Conservation (phyloP, 2,797 vertebrate species). For the Eospalax fontanierii region DNA sequence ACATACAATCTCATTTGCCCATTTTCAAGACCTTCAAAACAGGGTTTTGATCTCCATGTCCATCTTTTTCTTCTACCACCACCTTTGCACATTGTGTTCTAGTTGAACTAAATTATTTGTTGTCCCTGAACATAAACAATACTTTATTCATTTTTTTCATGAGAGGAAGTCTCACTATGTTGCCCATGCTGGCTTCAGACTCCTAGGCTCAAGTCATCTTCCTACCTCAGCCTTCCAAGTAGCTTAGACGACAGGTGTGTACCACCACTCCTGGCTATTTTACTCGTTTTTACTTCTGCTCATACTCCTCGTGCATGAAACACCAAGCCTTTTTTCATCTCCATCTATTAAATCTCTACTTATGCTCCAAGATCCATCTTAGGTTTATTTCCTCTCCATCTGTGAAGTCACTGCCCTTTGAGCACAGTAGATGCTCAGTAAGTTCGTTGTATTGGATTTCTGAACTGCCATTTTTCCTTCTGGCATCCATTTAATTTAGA, state of each 20-base stretch:
- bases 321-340: neutral
- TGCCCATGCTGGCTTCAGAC: neutral
- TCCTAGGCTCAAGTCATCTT: neutral
- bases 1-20: neutral
- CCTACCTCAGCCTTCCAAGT: neutral
- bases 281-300: constrained; percentile 23
- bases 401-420: constrained; percentile 25
- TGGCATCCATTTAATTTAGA: constrained; percentile 16
- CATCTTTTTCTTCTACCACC: neutral
- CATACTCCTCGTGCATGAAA: constrained; percentile 6
- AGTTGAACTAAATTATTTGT: constrained; percentile 38
- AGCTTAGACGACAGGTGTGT: neutral
- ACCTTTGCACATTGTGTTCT: constrained; percentile 8
- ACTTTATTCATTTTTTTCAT: neutral
- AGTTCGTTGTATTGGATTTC: neutral
- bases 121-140: constrained; percentile 11
- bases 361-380: constrained; percentile 51
- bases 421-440: constrained; percentile 46
- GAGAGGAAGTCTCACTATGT: neutral
- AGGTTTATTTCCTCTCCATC: constrained; percentile 55
- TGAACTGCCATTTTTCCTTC: neutral
- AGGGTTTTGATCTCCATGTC: constrained; percentile 29
- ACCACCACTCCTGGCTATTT: neutral
- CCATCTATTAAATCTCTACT: constrained; percentile 51
- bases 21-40: constrained; percentile 41